Conservation (phyloP, 2,113 vertebrate genomes). For the Ceyx melanurus region DNA sequence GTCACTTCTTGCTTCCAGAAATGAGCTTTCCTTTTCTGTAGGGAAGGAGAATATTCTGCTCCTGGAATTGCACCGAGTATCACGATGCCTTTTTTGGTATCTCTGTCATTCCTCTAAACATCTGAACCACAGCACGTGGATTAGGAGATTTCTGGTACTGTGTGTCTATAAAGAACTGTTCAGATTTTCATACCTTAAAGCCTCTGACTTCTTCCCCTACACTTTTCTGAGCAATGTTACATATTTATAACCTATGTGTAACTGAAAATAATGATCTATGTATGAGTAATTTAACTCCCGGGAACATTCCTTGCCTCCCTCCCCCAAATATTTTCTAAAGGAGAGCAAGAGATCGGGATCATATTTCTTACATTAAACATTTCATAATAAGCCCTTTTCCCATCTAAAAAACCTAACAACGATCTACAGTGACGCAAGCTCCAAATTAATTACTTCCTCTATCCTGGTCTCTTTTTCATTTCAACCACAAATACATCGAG, state of each 20-base stretch:
- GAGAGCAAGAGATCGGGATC: background rate
- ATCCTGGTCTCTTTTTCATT: background rate
- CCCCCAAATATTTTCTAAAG: background rate
- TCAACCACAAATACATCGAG: conserved; percentile 43
- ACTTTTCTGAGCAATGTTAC: background rate
- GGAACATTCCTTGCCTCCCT: background rate
- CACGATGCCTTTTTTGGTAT: conserved; percentile 61
- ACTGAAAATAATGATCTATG: background rate
- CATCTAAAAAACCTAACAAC: conserved; percentile 10
- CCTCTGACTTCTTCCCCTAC: background rate
- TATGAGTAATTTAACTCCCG: background rate
- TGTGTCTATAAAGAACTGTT: background rate
- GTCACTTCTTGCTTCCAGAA: conserved; percentile 46
- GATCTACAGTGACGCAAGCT: conserved; percentile 22
- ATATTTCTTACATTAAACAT: background rate
- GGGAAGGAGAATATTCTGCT: conserved; percentile 33
- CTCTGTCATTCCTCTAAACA: conserved; percentile 13
- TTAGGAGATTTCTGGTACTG: background rate
- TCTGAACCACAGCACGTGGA: background rate
- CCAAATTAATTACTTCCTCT: conserved; percentile 46
- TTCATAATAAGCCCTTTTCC: background rate
- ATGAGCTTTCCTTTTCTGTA: conserved; percentile 36
- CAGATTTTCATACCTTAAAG: background rate
- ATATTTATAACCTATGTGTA: background rate
- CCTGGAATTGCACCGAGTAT: background rate